Base-by-base conservation (phyloP, 2,797 vertebrate species). In the Acanthurus leucopareius region DNA sequence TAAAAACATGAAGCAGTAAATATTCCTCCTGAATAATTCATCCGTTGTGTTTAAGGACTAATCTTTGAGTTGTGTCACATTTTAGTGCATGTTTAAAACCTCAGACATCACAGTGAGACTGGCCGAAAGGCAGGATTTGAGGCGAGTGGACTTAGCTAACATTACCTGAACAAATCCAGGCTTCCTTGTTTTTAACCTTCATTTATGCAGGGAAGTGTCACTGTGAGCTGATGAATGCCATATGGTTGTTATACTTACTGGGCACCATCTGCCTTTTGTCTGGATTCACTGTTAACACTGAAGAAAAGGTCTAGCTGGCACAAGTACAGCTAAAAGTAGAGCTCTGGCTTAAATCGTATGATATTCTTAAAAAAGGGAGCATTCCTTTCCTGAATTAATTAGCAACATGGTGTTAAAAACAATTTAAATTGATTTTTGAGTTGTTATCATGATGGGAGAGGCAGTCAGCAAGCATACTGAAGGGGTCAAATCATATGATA, bases 391-490 rank as follows among this genome's bases (percentile, higher is more conserved):
- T 16, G 11, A 16, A 10, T 13, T 48, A 10, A 60, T 69, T 16
- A 20, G 9, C 54, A 60, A 6, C 5, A 61, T 22, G 17, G 59
- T 28, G 4, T 67, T 11, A 60, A 75, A 61, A 62, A 19, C 15
- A 56, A 58, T 64, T 69, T 65, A 15, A 59, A 52, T 20, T 47
- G 9, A 53, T 44, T 58, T 10, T 58, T 72, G 32, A 68, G 59
- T 25, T 48, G 42, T 52, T 28, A 19, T 10, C 14, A 35, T 6
- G 42, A 35, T 2, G 35, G 57, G 14, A 61, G 15, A 56, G 32
- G 7, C 32, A 35, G 32, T 35, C 32, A 3, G 32, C 32, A 35
- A 35, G 32, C 32, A 35, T 35, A 35, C 1, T 35, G 32, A 35
- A 35, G 32, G 32, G 32, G 32, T 35, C 32, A 35, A 7, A 35